Conservation (phyloP, 2,113 vertebrate genomes). For the Agapornis roseicollis region DNA sequence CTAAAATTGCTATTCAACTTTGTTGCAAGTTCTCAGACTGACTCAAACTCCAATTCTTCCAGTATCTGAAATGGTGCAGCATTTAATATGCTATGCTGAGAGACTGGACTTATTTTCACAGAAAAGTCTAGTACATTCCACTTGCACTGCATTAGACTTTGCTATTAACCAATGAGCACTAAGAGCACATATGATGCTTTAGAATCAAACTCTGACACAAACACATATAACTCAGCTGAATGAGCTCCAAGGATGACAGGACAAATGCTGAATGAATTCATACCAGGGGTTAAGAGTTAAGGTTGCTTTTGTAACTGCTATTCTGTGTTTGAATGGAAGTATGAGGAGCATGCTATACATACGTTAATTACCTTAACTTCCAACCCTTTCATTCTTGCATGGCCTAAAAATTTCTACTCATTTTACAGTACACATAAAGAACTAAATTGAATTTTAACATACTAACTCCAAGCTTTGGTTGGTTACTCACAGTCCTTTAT, state of each 20-base stretch:
- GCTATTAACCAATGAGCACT: background rate
- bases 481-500: background rate
- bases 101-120: background rate
- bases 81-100: background rate
- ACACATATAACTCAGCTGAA: background rate
- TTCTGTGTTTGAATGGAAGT: background rate
- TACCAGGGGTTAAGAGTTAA: background rate
- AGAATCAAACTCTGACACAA: background rate
- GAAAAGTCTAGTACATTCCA: background rate
- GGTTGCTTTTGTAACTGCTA: background rate
- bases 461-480: background rate
- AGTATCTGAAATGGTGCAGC: background rate
- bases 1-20: conserved; percentile 5
- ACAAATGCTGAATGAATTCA: background rate
- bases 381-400: background rate
- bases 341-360: background rate
- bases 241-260: background rate
- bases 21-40: background rate
- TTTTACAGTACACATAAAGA: background rate
- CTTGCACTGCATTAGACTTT: background rate
- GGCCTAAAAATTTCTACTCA: background rate
- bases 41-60: background rate
- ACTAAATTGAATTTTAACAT: background rate
- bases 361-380: background rate
- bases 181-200: background rate